These are phyloP conservation scores for Adela reaumurella DNA, from an alignment of 2,888 invertebrate genomes.

Conservation along the genomic window DNA sequence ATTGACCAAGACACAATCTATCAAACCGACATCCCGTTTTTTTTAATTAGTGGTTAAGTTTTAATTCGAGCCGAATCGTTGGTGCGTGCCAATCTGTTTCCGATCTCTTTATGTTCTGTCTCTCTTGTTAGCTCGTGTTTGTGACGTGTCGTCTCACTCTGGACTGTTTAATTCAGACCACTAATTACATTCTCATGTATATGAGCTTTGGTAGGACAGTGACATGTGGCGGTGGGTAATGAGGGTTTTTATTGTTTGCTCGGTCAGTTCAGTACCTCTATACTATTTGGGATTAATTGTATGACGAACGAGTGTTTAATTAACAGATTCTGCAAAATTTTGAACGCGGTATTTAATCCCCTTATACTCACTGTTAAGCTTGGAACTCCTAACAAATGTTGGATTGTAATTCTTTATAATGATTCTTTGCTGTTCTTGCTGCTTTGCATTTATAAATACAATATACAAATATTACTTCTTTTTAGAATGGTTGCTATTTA, in stretches of 20 bases:
- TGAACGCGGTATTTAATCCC: too few relatives aligned
- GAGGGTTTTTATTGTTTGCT: conserved; percentile 30
- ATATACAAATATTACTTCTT: too few relatives aligned
- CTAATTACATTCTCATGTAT: conserved; percentile 51
- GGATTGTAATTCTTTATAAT: too few relatives aligned
- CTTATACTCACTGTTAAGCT: too few relatives aligned
- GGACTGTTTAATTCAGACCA: conserved; percentile 14
- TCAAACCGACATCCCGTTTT: conserved; percentile 33
- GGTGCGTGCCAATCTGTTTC: conserved; percentile 49
- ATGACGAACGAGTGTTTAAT: too few relatives aligned
- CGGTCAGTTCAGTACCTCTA: too few relatives aligned
- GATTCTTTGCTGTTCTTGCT: too few relatives aligned
- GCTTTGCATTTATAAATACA: too few relatives aligned
- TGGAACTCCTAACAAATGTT: too few relatives aligned
- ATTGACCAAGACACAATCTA: conserved; percentile 38
- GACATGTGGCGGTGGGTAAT: conserved; percentile 45
- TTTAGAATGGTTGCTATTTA: too few relatives aligned
- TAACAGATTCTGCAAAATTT: too few relatives aligned
- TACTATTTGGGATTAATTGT: neutral
- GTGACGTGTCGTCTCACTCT: conserved; percentile 17
- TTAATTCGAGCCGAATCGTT: conserved; percentile 43
- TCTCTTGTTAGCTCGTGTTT: conserved; percentile 21
- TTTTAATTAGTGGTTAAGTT: conserved; percentile 48
- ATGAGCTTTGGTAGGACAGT: conserved; percentile 39
- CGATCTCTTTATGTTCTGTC: conserved; percentile 26